phyloP scores from a whole-genome alignment of 2,113 vertebrate species.

The Pelvicachromis taeniatus region DNA sequence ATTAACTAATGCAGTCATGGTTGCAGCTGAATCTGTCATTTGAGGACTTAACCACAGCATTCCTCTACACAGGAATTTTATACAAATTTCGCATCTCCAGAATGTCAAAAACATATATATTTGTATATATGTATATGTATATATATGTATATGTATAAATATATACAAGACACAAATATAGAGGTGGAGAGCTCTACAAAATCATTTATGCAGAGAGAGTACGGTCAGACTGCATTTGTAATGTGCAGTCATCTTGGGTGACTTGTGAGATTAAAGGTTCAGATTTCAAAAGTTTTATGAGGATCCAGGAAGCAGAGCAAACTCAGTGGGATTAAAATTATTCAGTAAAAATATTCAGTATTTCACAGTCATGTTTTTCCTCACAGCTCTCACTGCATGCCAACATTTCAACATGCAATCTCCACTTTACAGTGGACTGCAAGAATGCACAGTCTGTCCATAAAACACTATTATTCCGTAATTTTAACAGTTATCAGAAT shows the following conservation, averaged over 20 bases:
- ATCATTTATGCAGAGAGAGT: not conserved
- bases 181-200: not conserved
- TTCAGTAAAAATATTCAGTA: constrained; percentile 3
- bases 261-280: not conserved
- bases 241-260: not conserved
- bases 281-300: constrained; percentile 12
- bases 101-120: not conserved
- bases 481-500: not conserved
- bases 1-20: not conserved
- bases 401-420: not conserved
- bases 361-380: not conserved
- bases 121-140: too few relatives aligned
- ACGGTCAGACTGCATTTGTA: not conserved
- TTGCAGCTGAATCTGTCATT: not conserved
- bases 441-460: not conserved
- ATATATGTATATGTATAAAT: not conserved
- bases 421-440: not conserved
- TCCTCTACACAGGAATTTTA: not conserved
- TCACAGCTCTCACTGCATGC: not conserved
- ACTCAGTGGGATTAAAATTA: constrained; percentile 39
- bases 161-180: not conserved
- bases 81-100: not conserved
- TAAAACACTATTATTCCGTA: not conserved
- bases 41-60: not conserved
- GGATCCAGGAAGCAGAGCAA: not conserved